phyloP scores from a whole-genome alignment of 2,888 invertebrate species.

The Ennomos fuscantarius region DNA sequence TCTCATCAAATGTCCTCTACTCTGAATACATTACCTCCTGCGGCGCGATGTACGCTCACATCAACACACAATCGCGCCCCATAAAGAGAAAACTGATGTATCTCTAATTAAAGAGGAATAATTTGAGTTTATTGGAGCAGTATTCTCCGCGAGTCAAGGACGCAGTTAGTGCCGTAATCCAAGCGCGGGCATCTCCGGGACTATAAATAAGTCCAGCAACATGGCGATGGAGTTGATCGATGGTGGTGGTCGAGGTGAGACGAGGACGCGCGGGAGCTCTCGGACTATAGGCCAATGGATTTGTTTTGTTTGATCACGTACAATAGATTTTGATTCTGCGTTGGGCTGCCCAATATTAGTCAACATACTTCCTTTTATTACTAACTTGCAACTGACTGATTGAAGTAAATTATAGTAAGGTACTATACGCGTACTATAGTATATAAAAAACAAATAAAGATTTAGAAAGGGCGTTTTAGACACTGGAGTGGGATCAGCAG shows the following conservation, averaged over 20 bases:
- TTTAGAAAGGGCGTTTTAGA: too few relatives aligned
- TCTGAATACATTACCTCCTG: slow-evolving; percentile 12
- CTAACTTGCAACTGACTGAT: too few relatives aligned
- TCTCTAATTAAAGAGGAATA: not conserved
- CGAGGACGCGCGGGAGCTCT: not conserved
- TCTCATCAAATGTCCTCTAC: slow-evolving; percentile 5
- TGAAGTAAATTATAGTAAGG: too few relatives aligned
- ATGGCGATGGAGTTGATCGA: slow-evolving; percentile 11
- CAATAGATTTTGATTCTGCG: not conserved
- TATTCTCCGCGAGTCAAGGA: slow-evolving; percentile 11
- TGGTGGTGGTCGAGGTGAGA: slow-evolving; percentile 6
- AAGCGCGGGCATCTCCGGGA: slow-evolving; percentile 1
- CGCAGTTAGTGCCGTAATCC: slow-evolving; percentile 6
- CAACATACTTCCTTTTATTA: too few relatives aligned
- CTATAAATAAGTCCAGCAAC: slow-evolving; percentile 11
- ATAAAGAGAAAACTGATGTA: slow-evolving; percentile 10
- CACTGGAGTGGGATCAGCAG: too few relatives aligned
- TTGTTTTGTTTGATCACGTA: not conserved
- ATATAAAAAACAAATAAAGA: too few relatives aligned
- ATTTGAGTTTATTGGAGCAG: slow-evolving; percentile 8
- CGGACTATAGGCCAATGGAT: not conserved
- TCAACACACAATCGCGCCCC: slow-evolving; percentile 11
- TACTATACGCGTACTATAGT: too few relatives aligned
- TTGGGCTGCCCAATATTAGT: too few relatives aligned
- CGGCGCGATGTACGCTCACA: slow-evolving; percentile 6